Evolutionary conservation across 2,888 invertebrate genomes (phyloP).

Genomic region (Tuberolachnus salignus): DNA sequence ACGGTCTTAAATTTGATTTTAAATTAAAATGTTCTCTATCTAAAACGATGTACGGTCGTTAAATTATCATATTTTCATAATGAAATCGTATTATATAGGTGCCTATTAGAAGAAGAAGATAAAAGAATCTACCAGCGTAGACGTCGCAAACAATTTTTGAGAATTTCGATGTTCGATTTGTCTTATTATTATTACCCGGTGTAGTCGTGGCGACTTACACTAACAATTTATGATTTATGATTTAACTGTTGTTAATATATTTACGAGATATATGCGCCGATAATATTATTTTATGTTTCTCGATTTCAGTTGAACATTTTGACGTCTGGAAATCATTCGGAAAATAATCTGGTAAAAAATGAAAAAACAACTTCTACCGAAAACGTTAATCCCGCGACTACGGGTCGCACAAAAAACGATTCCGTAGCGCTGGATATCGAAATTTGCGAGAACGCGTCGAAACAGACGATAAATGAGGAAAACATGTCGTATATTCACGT

Average conservation of each 20-base stretch:
- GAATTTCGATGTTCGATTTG: too few species aligned
- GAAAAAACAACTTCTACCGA: neutral
- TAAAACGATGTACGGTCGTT: neutral
- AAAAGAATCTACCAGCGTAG: neutral
- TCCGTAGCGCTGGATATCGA: neutral
- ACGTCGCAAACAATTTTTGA: neutral
- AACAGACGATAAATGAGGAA: neutral
- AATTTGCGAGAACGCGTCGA: neutral
- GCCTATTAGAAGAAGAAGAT: neutral
- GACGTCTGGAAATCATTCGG: neutral
- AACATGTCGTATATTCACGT: neutral
- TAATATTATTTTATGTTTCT: neutral
- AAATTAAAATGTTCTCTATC: neutral
- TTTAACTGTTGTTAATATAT: neutral
- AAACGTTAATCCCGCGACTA: neutral
- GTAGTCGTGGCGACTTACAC: neutral
- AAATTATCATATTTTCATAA: too few species aligned
- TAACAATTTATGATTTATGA: neutral
- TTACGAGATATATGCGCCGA: neutral
- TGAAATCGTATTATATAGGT: neutral
- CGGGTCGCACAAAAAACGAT: neutral
- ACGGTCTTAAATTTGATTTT: neutral
- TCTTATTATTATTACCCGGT: neutral
- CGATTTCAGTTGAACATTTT: neutral
- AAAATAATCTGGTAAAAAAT: neutral